A percentile compares a stretch with the other conserved stretches of the same genome.
Evolutionary conservation across 2,797 vertebrate species (phyloP).

Genomic region (Bradypodion pumilum): DNA sequence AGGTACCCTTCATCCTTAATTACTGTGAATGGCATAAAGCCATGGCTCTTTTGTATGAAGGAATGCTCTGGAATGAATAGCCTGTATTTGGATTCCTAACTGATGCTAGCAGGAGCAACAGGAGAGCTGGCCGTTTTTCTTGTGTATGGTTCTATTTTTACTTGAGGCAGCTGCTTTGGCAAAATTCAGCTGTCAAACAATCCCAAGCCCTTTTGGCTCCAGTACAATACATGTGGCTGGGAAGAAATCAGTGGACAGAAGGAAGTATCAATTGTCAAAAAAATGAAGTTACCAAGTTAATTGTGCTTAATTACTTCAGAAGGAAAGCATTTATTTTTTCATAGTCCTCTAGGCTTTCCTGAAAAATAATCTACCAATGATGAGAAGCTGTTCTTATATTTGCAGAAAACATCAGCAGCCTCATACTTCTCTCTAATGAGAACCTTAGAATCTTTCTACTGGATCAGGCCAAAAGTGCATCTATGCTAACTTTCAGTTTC

Average conservation of each 20-base stretch:
- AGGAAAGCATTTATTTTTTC: slow-evolving; percentile 60
- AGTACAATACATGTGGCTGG: slow-evolving; percentile 63
- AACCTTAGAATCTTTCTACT: background rate
- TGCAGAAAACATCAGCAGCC: background rate
- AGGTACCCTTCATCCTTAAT: slow-evolving; percentile 3
- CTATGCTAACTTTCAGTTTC: background rate
- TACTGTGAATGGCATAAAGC: slow-evolving; percentile 13
- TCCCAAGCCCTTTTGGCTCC: slow-evolving; percentile 55
- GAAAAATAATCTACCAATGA: slow-evolving; percentile 64
- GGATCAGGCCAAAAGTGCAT: background rate
- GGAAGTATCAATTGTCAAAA: slow-evolving; percentile 69
- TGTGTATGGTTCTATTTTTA: slow-evolving; percentile 4
- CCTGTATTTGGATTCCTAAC: background rate
- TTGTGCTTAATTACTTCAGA: slow-evolving; percentile 67
- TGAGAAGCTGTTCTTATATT: slow-evolving; percentile 68
- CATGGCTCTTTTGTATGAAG: no score
- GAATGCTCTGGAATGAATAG: slow-evolving; percentile 19
- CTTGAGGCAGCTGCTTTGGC: slow-evolving; percentile 38
- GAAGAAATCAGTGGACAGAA: slow-evolving; percentile 73
- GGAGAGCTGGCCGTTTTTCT: background rate
- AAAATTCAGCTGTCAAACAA: slow-evolving; percentile 65
- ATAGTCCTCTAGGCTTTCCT: slow-evolving; percentile 62
- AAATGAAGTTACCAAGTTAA: slow-evolving; percentile 64
- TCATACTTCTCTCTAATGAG: background rate
- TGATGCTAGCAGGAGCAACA: background rate